Evolutionary conservation across 2,113 vertebrate species (phyloP).

Genomic region (Pteronura brasiliensis): DNA sequence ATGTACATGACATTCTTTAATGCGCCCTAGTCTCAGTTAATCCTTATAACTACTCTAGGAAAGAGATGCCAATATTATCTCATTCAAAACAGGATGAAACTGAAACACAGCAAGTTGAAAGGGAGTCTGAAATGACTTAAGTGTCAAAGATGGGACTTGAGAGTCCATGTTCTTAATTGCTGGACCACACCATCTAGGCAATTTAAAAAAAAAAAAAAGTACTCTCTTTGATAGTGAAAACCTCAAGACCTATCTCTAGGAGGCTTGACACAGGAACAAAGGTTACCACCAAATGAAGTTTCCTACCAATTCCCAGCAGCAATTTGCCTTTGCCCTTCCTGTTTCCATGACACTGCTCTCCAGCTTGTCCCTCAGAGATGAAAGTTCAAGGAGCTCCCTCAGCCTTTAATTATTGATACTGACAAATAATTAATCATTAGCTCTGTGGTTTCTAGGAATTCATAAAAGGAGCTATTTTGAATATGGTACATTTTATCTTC

Average conservation of each 20-base stretch:
- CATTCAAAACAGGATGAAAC: background rate
- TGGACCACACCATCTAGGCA: fast-evolving
- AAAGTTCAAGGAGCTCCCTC: background rate
- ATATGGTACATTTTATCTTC: background rate
- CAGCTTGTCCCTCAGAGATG: background rate
- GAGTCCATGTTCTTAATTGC: background rate
- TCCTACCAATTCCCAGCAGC: background rate
- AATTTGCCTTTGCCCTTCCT: background rate
- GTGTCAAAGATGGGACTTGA: background rate
- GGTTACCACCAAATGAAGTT: background rate
- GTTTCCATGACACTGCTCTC: background rate
- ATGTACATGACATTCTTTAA: background rate
- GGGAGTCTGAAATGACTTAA: background rate
- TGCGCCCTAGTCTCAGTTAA: background rate
- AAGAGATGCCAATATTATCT: background rate
- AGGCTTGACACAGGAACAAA: background rate
- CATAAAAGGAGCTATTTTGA: background rate
- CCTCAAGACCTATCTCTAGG: background rate
- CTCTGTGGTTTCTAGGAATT: background rate
- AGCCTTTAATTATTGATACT: background rate
- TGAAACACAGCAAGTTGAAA: background rate
- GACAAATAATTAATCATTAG: conserved; percentile 32
- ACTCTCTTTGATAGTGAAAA: background rate
- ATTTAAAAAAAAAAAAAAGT: background rate
- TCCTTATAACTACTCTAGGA: background rate